phyloP scores from a whole-genome alignment of 2,888 invertebrate genomes.

The Eustalomyia histrio region DNA sequence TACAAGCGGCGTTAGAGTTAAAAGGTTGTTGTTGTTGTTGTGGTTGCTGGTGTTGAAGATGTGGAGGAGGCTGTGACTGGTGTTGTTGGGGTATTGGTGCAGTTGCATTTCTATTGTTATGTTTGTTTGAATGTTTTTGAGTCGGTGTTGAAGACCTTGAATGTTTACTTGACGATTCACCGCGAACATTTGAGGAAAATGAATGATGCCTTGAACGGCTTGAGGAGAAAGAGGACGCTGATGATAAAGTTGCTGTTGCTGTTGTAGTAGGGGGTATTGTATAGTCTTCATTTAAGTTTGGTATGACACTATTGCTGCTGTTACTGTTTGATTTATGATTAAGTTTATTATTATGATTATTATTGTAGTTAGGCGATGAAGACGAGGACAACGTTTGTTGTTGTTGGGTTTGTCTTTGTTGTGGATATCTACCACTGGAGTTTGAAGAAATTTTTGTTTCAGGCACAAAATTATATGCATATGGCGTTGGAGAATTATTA shows the following conservation, averaged over 20 bases:
- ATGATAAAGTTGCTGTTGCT: constrained; percentile 63
- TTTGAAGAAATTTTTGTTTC: constrained; percentile 62
- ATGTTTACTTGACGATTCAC: constrained; percentile 66
- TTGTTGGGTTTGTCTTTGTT: constrained; percentile 60
- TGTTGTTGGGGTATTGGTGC: constrained; percentile 63
- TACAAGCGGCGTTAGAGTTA: constrained; percentile 27
- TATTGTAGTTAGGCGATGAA: constrained; percentile 46
- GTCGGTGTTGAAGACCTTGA: constrained; percentile 65
- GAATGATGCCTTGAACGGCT: constrained; percentile 67
- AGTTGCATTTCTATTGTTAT: constrained; percentile 61
- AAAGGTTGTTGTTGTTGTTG: constrained; percentile 44
- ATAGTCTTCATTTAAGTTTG: constrained; percentile 64
- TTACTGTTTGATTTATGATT: constrained; percentile 69
- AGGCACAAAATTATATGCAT: constrained; percentile 67
- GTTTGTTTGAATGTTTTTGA: constrained; percentile 67
- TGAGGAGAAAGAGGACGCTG: constrained; percentile 54
- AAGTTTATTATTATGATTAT: constrained; percentile 60
- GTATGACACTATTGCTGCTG: constrained; percentile 64
- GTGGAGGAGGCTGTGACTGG: constrained; percentile 57
- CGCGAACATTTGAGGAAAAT: constrained; percentile 64
- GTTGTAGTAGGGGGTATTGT: constrained; percentile 62
- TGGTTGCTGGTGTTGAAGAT: constrained; percentile 49
- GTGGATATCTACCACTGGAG: constrained; percentile 65
- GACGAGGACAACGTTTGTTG: constrained; percentile 44
- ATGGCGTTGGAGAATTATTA: constrained; percentile 68